Evolutionary conservation across 2,888 invertebrate species (phyloP).

Genomic region (Yponomeuta plumbellus): DNA sequence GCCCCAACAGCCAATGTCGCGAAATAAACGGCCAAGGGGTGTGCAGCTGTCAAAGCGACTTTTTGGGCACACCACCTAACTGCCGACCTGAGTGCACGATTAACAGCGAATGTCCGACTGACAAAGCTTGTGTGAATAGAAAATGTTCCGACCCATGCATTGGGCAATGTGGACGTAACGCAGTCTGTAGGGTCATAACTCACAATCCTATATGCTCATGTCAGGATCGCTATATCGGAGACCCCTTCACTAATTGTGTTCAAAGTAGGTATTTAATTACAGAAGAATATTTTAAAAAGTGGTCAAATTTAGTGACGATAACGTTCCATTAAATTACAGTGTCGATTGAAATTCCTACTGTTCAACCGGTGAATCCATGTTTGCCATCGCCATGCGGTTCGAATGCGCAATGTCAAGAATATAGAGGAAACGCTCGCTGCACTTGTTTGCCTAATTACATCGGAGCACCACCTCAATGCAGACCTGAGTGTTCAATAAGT

Average conservation of each 20-base stretch:
- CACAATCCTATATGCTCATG: slow-evolving; percentile 91
- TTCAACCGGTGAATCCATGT: slow-evolving; percentile 75
- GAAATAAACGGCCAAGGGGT: slow-evolving; percentile 81
- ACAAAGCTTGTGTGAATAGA: slow-evolving; percentile 84
- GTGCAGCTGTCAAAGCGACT: slow-evolving; percentile 83
- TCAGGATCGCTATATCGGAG: slow-evolving; percentile 83
- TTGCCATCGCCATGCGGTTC: slow-evolving; percentile 87
- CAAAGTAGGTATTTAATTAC: slow-evolving; percentile 51
- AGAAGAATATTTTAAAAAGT: no score
- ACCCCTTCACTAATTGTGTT: slow-evolving; percentile 81
- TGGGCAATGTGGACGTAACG: slow-evolving; percentile 86
- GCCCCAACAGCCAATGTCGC: slow-evolving; percentile 85
- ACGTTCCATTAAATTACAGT: slow-evolving; percentile 32
- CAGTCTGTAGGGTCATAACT: slow-evolving; percentile 86
- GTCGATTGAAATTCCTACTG: slow-evolving; percentile 41
- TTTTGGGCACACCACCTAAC: slow-evolving; percentile 85
- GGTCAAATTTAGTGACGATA: no score
- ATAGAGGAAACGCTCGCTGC: slow-evolving; percentile 81
- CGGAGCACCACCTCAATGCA: slow-evolving; percentile 85
- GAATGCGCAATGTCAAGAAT: slow-evolving; percentile 83
- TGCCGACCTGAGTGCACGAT: slow-evolving; percentile 89
- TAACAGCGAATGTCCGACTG: slow-evolving; percentile 85
- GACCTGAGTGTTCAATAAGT: slow-evolving; percentile 84
- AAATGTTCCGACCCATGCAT: slow-evolving; percentile 88
- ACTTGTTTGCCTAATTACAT: slow-evolving; percentile 82